These are phyloP conservation scores for Bettongia penicillata DNA, from an alignment of 2,113 vertebrate genomes.

Conservation along the genomic window DNA sequence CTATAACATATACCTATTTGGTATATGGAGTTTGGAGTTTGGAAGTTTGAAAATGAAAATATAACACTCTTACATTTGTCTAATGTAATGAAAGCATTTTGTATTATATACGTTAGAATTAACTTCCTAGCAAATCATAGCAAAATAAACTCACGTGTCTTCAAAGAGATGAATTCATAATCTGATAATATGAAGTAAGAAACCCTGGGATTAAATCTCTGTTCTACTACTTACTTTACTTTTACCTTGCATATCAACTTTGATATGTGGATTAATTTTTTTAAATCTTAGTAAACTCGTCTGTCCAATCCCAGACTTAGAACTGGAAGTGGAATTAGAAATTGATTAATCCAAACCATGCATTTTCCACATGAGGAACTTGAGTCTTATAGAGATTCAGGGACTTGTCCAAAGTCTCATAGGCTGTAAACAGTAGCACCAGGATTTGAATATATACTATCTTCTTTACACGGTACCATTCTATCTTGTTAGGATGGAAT, in stretches of 20 bases:
- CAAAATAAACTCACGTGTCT: conserved; percentile 22
- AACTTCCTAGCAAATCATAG: not conserved
- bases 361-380: not conserved
- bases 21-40: too few species aligned
- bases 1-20: not conserved
- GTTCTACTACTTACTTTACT: not conserved
- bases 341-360: too few species aligned
- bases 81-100: not conserved
- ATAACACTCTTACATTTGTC: not conserved
- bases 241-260: not conserved
- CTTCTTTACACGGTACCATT: too few species aligned
- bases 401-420: too few species aligned
- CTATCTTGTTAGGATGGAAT: too few species aligned
- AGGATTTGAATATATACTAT: too few species aligned
- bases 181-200: not conserved
- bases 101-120: not conserved
- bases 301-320: too few species aligned
- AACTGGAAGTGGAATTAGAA: too few species aligned
- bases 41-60: conserved; percentile 36
- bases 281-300: not conserved
- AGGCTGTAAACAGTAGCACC: too few species aligned
- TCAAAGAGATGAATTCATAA: conserved; percentile 32
- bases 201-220: not conserved
- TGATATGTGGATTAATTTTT: not conserved
- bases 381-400: not conserved